Base-by-base conservation (phyloP, 2,113 vertebrate genomes). In the Hystrix cristata region DNA sequence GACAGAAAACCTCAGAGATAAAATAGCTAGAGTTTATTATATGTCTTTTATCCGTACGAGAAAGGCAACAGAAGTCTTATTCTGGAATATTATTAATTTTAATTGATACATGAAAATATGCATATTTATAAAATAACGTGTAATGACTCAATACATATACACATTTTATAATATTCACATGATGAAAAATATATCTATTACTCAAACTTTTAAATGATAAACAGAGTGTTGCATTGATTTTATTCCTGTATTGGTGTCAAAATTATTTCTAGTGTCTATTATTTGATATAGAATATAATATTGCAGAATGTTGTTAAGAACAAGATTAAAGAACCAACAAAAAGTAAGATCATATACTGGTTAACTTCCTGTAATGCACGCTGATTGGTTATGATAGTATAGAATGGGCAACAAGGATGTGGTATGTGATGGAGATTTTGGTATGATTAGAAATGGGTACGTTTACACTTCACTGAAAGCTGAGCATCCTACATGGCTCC, bases 171-270 rank as follows among this genome's bases (percentile, higher is more conserved):
- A 25, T 65, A 78, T 31, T 65, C 11, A 64, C 85, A 55, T 55
- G 14, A 21, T 29, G 5, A 23, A 2, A 87, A 57, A 2, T 27
- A 55, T 21, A 16, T 25, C 4, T 18, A n/a, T 57, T 31, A 64
- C 16, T 76, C 46, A 76, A 76, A n/a, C 21, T 76, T 62, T 78
- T 74, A 57, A 57, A 34, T 48, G 15, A 57, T 46, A 48, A 53
- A 76, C 51, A 6, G 19, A 27, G 14, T 31, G 13, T 79, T 93
- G 13, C 7, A 65, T 81, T 79, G 29, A 79, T 67, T 90, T 90
- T 88, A 67, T 43, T 79, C 93, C 90, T n/a, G 53, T 10, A 83
- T 87, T 60, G 8, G 43, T 83, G n/a, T 72, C 53, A 46, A 84
- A 60, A 55, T 87, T 34, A 89, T 89, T 55, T 71, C 18, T 13